phyloP scores from a whole-genome alignment of 2,888 invertebrate species.

The Mimas tiliae region DNA sequence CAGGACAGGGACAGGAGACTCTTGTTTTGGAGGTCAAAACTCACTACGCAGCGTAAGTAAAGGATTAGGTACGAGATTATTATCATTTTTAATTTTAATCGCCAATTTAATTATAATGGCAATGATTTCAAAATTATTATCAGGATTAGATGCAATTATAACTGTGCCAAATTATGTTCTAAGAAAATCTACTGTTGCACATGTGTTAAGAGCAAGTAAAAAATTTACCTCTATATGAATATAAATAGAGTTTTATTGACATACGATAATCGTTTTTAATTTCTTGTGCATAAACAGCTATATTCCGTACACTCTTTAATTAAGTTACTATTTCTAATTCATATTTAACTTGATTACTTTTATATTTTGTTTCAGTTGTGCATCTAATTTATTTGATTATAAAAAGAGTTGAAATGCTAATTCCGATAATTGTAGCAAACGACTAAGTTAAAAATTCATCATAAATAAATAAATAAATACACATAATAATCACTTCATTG shows the following conservation, averaged over 20 bases:
- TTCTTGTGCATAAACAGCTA: neutral
- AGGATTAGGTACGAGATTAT: too few relatives aligned
- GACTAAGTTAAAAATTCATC: too few relatives aligned
- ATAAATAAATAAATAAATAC: too few relatives aligned
- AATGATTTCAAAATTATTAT: neutral
- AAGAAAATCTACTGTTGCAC: neutral
- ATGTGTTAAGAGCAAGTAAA: neutral
- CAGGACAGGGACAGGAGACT: too few relatives aligned
- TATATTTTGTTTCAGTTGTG: neutral
- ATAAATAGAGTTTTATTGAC: neutral
- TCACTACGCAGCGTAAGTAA: too few relatives aligned
- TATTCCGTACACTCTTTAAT: neutral
- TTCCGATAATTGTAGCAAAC: neutral
- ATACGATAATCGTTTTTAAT: neutral
- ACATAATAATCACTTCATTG: too few relatives aligned
- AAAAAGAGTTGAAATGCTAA: neutral
- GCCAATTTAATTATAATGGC: too few relatives aligned
- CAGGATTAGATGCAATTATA: neutral
- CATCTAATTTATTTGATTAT: constrained; percentile 2
- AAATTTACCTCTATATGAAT: neutral
- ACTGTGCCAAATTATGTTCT: neutral
- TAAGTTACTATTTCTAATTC: neutral
- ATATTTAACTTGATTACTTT: constrained; percentile 3
- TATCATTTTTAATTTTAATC: neutral
- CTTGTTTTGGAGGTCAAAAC: too few relatives aligned